A percentile compares a stretch with the other conserved stretches of the same genome.
Conservation (phyloP, 1,140 invertebrate species). For the Tenebrio molitor region DNA sequence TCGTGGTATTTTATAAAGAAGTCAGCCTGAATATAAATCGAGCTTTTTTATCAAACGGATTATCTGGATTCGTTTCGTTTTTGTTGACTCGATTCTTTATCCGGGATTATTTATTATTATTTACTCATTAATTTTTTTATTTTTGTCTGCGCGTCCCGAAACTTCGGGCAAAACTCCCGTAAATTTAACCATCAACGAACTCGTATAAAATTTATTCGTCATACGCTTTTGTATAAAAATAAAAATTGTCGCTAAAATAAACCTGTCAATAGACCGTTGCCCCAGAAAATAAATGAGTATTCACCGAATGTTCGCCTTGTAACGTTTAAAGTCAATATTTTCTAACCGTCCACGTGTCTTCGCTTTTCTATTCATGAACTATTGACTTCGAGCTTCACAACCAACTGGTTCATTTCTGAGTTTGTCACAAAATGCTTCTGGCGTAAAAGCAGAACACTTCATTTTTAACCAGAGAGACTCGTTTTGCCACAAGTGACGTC, state of each 20-base stretch:
- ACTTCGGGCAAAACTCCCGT: no score
- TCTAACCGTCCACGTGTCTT: constrained; percentile 22
- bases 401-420: not conserved
- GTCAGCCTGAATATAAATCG: no score
- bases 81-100: no score
- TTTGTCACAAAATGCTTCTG: no score
- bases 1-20: no score
- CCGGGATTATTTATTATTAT: not conserved
- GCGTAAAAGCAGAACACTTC: no score
- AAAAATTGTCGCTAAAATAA: not conserved
- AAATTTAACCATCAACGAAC: no score
- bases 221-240: not conserved
- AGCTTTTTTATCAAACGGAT: no score
- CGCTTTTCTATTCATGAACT: constrained; percentile 22
- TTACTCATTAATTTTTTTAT: not conserved
- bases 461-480: no score
- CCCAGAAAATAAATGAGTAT: constrained; percentile 2
- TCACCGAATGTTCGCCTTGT: constrained; percentile 2
- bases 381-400: constrained; percentile 10
- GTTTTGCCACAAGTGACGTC: no score
- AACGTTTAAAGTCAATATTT: constrained; percentile 24
- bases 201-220: not conserved
- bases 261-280: constrained; percentile 22
- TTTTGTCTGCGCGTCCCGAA: no score
- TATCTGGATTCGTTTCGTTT: no score